Evolutionary conservation across 2,888 invertebrate genomes (phyloP), one percentile per base, ranked within the genome.

Genomic region (Diplolepis rosae): DNA sequence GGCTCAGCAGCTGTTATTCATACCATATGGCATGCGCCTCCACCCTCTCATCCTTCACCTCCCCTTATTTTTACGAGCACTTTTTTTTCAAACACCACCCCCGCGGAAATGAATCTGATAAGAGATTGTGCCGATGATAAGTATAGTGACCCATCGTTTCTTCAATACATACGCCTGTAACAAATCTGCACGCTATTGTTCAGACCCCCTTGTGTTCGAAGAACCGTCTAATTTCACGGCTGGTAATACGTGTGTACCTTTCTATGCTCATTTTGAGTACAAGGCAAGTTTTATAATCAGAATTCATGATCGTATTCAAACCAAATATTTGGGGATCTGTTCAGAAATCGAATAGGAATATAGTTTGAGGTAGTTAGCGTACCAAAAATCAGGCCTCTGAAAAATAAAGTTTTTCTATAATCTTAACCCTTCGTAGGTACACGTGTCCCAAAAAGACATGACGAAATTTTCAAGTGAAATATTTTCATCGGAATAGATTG

Each of bases 1-100:
- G 77, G 80, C 75, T 80, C 75, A 73, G 79, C 83, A 84, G 83
- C 83, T 84, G 83, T 78, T 79, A 35, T 61, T 39, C 18, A 73
- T 77, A 76, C 87, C 87, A 87, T 87, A 87, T 87, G 87, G 86
- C 84, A 74, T 79, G 73, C 77, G 80, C 80, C 73, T 72, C 71
- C 48, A 52, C 61, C 52, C 68, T 51, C 52, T 52, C 35, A 42
- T 67, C 67, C 65, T 42, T 65, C 27, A 68, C 61, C n/a, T 48
- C 52, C 4, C 42, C 42, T 35, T 68, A 22, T 22, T 45, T n/a
- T 71, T 70, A 67, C 72, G 45, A 61, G 66, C 45, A 39, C 54
- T 48, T 32, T 66, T 66, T 42, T 52, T 70, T 69, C 56, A 39
- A 35, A 54, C 68, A 39, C 69, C 72, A 61, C 74, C 76, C 75